Base-by-base conservation (phyloP, 2,888 invertebrate genomes). In the Eretmocerus hayati region DNA sequence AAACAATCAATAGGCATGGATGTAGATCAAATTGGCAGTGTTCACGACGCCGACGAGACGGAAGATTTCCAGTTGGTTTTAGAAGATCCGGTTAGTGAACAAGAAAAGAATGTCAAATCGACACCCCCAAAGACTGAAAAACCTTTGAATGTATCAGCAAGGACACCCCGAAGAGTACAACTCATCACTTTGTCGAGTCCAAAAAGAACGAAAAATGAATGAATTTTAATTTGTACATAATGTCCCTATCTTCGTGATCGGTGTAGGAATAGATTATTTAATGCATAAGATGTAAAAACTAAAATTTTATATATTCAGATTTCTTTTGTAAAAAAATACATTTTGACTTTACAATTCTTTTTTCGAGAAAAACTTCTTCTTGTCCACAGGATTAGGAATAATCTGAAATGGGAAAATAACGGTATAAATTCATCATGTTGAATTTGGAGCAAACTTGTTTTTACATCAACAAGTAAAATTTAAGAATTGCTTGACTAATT, bases 151-250 rank as follows among this genome's bases (percentile, higher is more conserved):
- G 41, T 61, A 15, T 26, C 57, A 5, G 74, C 74, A 1, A 83
- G 79, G 66, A 80, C 80, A 0, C 84, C 84, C 0, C 68, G 87
- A 16, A 71, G 88, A 54, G 84, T 88, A 4, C 78, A 80, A 54
- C 78, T 89, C 47, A 85, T 85, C 20, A 88, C 88, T 2, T 71
- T 89, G 31, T 85, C 87, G 3, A 87, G 87, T 62, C 87, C 88
- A 38, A 87, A 86, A 67, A 80, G 79, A 52, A 76, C 76, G 40
- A 53, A 48, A 46, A 6, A 23, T 4, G 46, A 50, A 15, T 53
- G 19, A 50, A 23, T 36, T 20, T 33, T 33, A 22, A 4, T 13
- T n/a, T 40, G 36, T 40, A 32, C 22, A 43, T 16, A 5, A n/a
- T 40, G 23, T 23, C 22, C 43, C 20, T 42, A 42, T 36, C 31